Percentiles rank a stretch among this genome's conserved stretches.
These are phyloP conservation scores for Gobiocypris rarus DNA, from an alignment of 2,113 vertebrate species.

Conservation along the genomic window DNA sequence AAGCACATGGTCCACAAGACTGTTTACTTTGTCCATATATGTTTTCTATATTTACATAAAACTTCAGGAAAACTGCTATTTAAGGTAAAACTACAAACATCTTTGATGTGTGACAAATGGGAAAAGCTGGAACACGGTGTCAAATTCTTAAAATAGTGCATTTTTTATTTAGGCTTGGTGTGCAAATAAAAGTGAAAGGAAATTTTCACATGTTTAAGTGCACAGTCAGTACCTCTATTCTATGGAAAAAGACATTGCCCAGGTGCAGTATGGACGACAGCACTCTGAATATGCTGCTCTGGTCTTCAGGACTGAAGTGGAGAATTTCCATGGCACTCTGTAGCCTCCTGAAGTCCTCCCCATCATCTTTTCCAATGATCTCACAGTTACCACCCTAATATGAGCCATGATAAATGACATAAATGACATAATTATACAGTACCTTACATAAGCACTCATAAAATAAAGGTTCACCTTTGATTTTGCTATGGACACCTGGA, in stretches of 20 bases:
- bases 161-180: no score
- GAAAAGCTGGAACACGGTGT: background rate
- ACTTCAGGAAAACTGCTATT: background rate
- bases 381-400: slow-evolving; percentile 91
- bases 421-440: background rate
- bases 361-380: slow-evolving; percentile 87
- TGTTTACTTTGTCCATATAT: background rate
- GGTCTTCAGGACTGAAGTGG: slow-evolving; percentile 88
- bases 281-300: slow-evolving; percentile 90
- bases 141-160: no score
- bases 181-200: background rate
- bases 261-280: slow-evolving; percentile 95
- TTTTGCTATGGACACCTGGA: background rate
- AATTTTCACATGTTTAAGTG: background rate
- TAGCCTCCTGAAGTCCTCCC: slow-evolving; percentile 87
- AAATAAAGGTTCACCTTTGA: background rate
- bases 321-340: slow-evolving; percentile 93
- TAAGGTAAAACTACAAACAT: no score
- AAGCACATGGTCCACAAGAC: background rate
- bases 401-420: background rate
- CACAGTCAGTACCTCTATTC: slow-evolving; percentile 78
- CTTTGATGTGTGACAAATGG: no score
- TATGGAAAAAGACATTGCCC: slow-evolving; percentile 94
- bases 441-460: background rate
- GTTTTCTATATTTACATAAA: background rate